These are phyloP conservation scores for Nasonia giraulti DNA, from an alignment of 1,140 invertebrate genomes.

Conservation along the genomic window DNA sequence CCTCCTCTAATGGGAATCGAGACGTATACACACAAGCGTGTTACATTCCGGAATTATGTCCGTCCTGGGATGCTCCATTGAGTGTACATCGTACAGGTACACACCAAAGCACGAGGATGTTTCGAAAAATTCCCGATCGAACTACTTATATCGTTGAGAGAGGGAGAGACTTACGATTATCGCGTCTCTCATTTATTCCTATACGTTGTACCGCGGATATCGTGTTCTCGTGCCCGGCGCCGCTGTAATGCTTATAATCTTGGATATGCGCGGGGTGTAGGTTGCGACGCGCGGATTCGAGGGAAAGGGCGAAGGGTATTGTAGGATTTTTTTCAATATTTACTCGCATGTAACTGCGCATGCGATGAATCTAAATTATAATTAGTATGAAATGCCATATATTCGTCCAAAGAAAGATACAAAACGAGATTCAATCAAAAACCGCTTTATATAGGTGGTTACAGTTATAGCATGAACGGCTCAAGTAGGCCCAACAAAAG, in stretches of 20 bases:
- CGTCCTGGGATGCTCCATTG: slow-evolving; percentile 38
- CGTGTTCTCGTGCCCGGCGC: slow-evolving; percentile 2
- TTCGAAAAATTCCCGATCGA: slow-evolving; percentile 26
- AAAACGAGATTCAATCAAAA: too few relatives aligned
- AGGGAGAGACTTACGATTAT: slow-evolving; percentile 48
- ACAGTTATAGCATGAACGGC: too few relatives aligned
- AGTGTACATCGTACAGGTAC: background rate
- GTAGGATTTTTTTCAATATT: too few relatives aligned
- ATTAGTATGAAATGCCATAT: too few relatives aligned
- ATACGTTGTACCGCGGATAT: slow-evolving; percentile 21
- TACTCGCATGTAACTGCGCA: too few relatives aligned
- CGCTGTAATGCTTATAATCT: slow-evolving; percentile 42
- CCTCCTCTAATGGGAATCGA: slow-evolving; percentile 54
- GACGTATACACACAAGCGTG: slow-evolving; percentile 48
- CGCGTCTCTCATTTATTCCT: slow-evolving; percentile 42
- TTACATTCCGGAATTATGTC: slow-evolving; percentile 50
- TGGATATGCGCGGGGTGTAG: background rate
- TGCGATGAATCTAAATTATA: too few relatives aligned
- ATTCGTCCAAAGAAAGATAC: too few relatives aligned
- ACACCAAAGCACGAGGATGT: background rate
- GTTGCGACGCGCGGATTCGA: background rate
- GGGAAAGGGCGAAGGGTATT: background rate
- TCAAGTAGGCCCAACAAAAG: too few relatives aligned
- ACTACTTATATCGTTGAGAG: slow-evolving; percentile 38
- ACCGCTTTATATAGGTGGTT: too few relatives aligned